Evolutionary conservation across 2,797 vertebrate genomes (phyloP), one percentile per base, ranked within the genome.

Genomic region (Pipistrellus pygmaeus): DNA sequence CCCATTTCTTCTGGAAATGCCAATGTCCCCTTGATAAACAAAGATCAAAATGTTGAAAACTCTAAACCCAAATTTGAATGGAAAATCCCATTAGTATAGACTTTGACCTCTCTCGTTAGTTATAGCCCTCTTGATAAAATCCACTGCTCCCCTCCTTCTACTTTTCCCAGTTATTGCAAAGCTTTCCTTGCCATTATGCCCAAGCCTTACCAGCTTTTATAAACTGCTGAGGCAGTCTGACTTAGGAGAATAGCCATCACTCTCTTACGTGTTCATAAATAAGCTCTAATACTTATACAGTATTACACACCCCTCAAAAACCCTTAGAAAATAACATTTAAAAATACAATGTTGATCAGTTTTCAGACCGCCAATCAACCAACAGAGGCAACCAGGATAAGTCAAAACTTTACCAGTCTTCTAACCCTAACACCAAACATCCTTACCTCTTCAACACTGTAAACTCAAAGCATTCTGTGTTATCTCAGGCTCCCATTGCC

Each of bases 301-400:
- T 68, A 75, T 35, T 48, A 85, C 27, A 76, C 15, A 5, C 27
- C 21, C 44, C 18, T 38, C 38, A 68, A 82, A 92, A 85, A 21
- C 53, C 66, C 20, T 81, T 80, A 68, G 38, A 93, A 96, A 91
- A 81, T 53, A 82, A 93, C 84, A 77, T 86, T 46, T 89, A 17
- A 80, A 90, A 84, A 64, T 55, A 78, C 23, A 86, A 20, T 35
- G 35, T 30, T 81, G 71, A 41, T 68, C 60, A 53, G 21, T 76
- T 76, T 89, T 75, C 76, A 95, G 46, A 91, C 32, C 27, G 85
- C 30, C 48, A 30, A n/a, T 90, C 71, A 90, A 80, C 15, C 71
- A 96, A 88, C 20, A 72, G 32, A 75, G 57, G 38, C n/a, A 89
- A 91, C 20, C 14, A 83, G 15, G 83, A 0, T 20, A 83, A 83